Evolutionary conservation across 2,888 invertebrate genomes (phyloP), one percentile per base, ranked within the genome.

Genomic region (Platypus cylindrus): DNA sequence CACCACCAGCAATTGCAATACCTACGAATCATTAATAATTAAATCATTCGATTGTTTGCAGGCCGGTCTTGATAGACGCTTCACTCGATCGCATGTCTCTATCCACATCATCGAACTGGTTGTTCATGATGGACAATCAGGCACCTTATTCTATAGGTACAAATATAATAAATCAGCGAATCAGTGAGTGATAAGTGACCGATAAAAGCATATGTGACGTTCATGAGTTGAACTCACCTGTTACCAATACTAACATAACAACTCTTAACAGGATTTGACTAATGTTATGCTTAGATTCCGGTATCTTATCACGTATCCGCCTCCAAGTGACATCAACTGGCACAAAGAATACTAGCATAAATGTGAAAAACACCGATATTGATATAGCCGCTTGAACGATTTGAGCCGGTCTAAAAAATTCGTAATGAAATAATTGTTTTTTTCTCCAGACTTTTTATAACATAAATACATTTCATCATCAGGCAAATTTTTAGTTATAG

Each of bases 331-430:
- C 87, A 45, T 86, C 84, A 64, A 87, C 77, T 1, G 95, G 91
- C 1, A 97, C 91, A 63, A 86, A 95, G 59, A 89, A 85, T 64
- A 95, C 94, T 0, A 97, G 71, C 27, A 85, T 85, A 61, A 90
- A 97, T 0, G 93, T 86, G 55, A 95, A 80, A 40, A 93, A 78
- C 37, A 97, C 86, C 0, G 93, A 84, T 0, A 86, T 48, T 0
- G 87, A 85, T 69, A 94, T 91, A 45, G 87, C 66, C 12, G 86
- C 62, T 63, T 89, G 83, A 0, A 87, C 89, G 2, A 73, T 64
- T 61, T 87, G 79, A 3, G 83, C 89, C 9, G 73, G 53, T 40
- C 82, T 82, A 53, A 20, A 41, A 40, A 5, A 25, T 8, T 20
- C 5, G 9, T 20, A 20, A 20, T 20, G 5, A 20, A 20, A 9